A percentile compares a stretch with the other conserved stretches of the same genome.
These are phyloP conservation scores for Micrasema minimum DNA, from an alignment of 1,140 invertebrate species.

Conservation along the genomic window DNA sequence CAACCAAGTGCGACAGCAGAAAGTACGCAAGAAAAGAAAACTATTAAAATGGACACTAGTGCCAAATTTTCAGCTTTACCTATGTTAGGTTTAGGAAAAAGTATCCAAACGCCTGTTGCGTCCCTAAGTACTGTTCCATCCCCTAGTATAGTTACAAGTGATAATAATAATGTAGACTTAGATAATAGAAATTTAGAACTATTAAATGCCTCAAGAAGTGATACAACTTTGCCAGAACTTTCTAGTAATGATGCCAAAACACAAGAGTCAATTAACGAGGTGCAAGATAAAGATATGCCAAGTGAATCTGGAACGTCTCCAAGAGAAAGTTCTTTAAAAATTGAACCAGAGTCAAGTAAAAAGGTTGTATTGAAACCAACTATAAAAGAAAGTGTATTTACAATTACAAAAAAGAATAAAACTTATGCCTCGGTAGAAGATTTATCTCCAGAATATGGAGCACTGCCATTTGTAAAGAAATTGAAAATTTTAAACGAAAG, in stretches of 20 bases:
- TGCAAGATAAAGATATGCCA: slow-evolving; percentile 11
- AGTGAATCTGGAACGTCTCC: not conserved
- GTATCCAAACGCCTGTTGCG: slow-evolving; percentile 42
- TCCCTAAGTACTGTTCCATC: slow-evolving; percentile 48
- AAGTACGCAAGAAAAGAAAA: slow-evolving; percentile 39
- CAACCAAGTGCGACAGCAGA: slow-evolving; percentile 35
- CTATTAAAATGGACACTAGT: slow-evolving; percentile 43
- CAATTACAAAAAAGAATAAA: slow-evolving; percentile 67
- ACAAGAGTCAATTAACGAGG: slow-evolving; percentile 50
- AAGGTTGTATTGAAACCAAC: slow-evolving; percentile 28
- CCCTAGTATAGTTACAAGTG: slow-evolving; percentile 47
- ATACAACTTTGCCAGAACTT: slow-evolving; percentile 20
- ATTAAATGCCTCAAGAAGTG: slow-evolving; percentile 27
- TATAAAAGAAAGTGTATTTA: slow-evolving; percentile 56
- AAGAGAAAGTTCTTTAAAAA: not conserved
- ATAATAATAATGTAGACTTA: slow-evolving; percentile 53
- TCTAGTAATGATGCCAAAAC: slow-evolving; percentile 35
- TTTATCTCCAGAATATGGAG: slow-evolving; percentile 86
- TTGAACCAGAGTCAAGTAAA: too few relatives aligned
- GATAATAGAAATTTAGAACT: slow-evolving; percentile 49
- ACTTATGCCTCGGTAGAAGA: slow-evolving; percentile 85
- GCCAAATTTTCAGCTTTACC: slow-evolving; percentile 53
- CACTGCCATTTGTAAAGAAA: slow-evolving; percentile 88
- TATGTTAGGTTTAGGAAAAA: slow-evolving; percentile 48
- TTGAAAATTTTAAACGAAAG: slow-evolving; percentile 88